These are phyloP conservation scores for Macaria liturata DNA, from an alignment of 2,888 invertebrate species.

Conservation along the genomic window DNA sequence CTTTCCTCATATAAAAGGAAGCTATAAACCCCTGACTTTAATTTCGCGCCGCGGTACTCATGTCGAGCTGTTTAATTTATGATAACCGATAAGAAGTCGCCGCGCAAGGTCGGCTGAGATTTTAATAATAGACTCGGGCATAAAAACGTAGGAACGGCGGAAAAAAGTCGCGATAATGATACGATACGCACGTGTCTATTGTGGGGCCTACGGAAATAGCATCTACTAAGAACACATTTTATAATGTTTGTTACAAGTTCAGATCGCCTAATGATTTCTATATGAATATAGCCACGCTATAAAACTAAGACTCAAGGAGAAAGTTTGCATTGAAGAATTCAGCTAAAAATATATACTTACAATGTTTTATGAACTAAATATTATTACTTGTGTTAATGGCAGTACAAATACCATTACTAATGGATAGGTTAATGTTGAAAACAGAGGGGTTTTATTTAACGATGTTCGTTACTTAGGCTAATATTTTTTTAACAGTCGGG, in stretches of 20 bases:
- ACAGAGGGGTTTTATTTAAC: slow-evolving; percentile 6
- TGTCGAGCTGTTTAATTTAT: slow-evolving; percentile 26
- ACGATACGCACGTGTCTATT: slow-evolving; percentile 13
- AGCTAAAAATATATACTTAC: no score
- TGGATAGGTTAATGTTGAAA: background rate
- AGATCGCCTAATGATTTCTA: no score
- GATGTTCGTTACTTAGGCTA: slow-evolving; percentile 14
- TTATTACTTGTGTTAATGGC: no score
- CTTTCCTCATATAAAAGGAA: slow-evolving; percentile 11
- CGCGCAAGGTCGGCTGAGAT: slow-evolving; percentile 17
- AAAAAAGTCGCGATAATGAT: slow-evolving; percentile 17
- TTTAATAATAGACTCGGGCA: slow-evolving; percentile 19
- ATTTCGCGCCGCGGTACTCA: slow-evolving; percentile 22
- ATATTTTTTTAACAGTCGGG: slow-evolving; percentile 4
- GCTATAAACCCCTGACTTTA: slow-evolving; percentile 20
- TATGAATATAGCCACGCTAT: no score
- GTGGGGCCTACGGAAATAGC: slow-evolving; percentile 13
- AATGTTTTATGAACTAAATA: no score
- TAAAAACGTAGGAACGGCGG: background rate
- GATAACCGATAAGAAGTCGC: slow-evolving; percentile 21
- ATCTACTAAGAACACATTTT: no score
- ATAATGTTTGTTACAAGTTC: no score
- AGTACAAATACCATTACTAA: background rate
- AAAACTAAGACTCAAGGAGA: no score
- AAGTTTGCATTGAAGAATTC: no score